A percentile compares a stretch with the other conserved stretches of the same genome.
These are phyloP conservation scores for Euura saliciscinereae DNA, from an alignment of 1,140 invertebrate genomes.

Conservation along the genomic window DNA sequence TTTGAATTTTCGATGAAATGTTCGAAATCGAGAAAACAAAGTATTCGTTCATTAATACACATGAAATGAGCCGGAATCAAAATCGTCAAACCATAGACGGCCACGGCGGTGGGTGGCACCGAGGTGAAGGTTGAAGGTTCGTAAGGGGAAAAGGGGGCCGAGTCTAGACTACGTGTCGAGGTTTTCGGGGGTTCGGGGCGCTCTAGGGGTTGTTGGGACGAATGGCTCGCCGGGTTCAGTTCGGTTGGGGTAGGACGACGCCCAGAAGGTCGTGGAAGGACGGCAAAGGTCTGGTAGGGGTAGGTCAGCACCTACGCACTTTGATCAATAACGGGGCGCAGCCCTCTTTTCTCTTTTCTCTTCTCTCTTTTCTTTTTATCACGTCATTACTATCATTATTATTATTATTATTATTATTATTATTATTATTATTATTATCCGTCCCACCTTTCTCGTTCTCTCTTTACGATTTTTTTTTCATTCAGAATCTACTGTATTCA, in stretches of 20 bases:
- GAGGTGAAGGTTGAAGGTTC: not conserved
- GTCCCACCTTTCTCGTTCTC: too few species aligned
- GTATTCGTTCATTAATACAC: too few species aligned
- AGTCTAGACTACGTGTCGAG: slow-evolving; percentile 6
- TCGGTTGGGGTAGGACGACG: slow-evolving; percentile 49
- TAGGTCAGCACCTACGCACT: slow-evolving; percentile 55
- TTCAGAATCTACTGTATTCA: too few species aligned
- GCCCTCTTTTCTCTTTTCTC: not conserved
- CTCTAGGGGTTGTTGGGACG: slow-evolving; percentile 33
- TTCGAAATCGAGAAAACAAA: too few species aligned
- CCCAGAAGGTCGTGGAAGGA: slow-evolving; percentile 45
- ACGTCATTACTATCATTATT: too few species aligned
- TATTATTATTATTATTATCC: too few species aligned
- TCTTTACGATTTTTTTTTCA: too few species aligned
- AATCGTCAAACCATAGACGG: too few species aligned
- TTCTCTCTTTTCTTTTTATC: not conserved
- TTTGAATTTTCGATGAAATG: too few species aligned
- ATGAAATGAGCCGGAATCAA: too few species aligned
- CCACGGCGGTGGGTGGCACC: not conserved
- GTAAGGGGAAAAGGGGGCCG: slow-evolving; percentile 6
- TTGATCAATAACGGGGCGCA: slow-evolving; percentile 38
- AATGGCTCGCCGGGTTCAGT: slow-evolving; percentile 29
- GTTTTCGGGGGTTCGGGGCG: slow-evolving; percentile 22
- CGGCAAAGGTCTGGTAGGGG: slow-evolving; percentile 38
- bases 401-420: too few species aligned